Conservation (phyloP, 2,888 invertebrate species). For the Luperina testacea region DNA sequence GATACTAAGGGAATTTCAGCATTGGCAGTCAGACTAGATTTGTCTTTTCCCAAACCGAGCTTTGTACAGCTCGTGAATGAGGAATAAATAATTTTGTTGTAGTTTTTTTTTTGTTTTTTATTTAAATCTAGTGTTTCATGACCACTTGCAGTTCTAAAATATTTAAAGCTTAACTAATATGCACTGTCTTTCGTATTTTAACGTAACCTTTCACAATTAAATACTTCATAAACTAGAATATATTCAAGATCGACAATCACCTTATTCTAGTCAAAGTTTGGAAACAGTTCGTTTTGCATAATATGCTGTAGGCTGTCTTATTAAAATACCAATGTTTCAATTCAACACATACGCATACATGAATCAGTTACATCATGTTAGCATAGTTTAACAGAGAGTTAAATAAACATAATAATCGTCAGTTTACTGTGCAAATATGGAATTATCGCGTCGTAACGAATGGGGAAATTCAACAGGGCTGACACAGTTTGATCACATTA, state of each 20-base stretch:
- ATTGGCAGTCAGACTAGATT: not conserved
- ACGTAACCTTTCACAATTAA: slow-evolving; percentile 28
- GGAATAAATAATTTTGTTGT: too few species aligned
- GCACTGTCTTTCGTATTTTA: slow-evolving; percentile 15
- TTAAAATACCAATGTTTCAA: slow-evolving; percentile 30
- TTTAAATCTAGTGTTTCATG: slow-evolving; percentile 4
- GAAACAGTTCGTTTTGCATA: slow-evolving; percentile 15
- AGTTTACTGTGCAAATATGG: slow-evolving; percentile 34
- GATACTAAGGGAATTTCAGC: not conserved
- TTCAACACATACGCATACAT: slow-evolving; percentile 23
- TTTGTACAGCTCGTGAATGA: not conserved
- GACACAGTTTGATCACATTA: slow-evolving; percentile 45
- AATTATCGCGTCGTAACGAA: slow-evolving; percentile 35
- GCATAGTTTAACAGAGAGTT: slow-evolving; percentile 32
- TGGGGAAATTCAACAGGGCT: slow-evolving; percentile 47
- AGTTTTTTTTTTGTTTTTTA: not conserved
- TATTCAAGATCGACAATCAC: not conserved
- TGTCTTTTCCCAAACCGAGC: not conserved
- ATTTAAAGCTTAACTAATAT: slow-evolving; percentile 47
- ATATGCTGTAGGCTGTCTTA: slow-evolving; percentile 10
- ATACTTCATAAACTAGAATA: not conserved
- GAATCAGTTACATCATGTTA: slow-evolving; percentile 14
- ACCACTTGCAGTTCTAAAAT: slow-evolving; percentile 22
- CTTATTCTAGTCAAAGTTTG: slow-evolving; percentile 8
- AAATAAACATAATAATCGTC: slow-evolving; percentile 36